These are phyloP conservation scores for Ahaetulla prasina DNA, from an alignment of 2,113 vertebrate species.

Conservation along the genomic window DNA sequence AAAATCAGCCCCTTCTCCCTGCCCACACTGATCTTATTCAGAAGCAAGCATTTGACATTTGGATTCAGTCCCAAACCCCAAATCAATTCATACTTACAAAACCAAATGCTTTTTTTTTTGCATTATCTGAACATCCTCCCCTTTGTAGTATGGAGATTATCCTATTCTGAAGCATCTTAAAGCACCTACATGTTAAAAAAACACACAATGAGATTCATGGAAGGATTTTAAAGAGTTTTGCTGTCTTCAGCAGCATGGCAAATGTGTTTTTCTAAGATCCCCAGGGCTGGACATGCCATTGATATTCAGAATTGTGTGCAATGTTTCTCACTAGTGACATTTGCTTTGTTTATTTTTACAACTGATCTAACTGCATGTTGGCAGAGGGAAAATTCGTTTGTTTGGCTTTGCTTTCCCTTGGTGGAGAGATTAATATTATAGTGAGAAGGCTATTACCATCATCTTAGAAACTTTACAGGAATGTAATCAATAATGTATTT, in stretches of 20 bases:
- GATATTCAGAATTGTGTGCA: slow-evolving; percentile 2
- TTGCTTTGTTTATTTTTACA: slow-evolving; percentile 7
- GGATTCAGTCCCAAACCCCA: slow-evolving; percentile 24
- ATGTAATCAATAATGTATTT: slow-evolving; percentile 4
- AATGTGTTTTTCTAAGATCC: background rate
- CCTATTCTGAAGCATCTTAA: background rate
- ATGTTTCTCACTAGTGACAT: slow-evolving; percentile 20
- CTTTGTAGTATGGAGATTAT: background rate
- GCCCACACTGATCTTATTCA: slow-evolving; percentile 7
- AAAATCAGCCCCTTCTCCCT: background rate
- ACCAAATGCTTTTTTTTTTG: background rate
- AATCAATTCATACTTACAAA: slow-evolving; percentile 1
- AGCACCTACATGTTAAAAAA: slow-evolving; percentile 13
- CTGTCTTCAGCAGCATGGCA: background rate
- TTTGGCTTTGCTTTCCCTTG: slow-evolving; percentile 7
- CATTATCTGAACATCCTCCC: background rate
- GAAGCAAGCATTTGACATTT: slow-evolving; percentile 17
- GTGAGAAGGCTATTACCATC: background rate
- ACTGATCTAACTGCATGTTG: background rate
- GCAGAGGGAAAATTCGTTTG: background rate
- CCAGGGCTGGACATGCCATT: background rate
- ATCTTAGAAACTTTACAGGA: background rate
- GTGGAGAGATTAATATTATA: slow-evolving; percentile 21
- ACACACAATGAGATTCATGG: background rate
- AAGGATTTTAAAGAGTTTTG: slow-evolving; percentile 8